Base-by-base conservation (phyloP, 2,888 invertebrate species). In the Dryobota labecula region DNA sequence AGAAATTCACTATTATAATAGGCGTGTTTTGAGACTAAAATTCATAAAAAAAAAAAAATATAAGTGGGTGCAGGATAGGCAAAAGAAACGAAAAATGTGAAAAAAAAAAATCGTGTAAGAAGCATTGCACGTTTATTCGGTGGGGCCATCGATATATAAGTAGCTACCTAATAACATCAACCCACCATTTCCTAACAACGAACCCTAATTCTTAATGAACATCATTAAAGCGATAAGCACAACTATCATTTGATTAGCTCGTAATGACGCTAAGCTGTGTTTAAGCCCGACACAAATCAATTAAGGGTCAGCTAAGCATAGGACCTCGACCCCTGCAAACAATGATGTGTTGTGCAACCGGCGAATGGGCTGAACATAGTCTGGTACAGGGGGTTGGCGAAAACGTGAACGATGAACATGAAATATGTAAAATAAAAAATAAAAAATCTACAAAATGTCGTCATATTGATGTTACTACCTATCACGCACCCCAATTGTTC, bases 231-330 rank as follows among this genome's bases (percentile, higher is more conserved):
- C 54, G 84, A 84, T 83, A 84, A 81, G 71, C 76, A 13, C 67
- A 78, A 83, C 78, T 80, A 86, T 86, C 73, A 82, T 84, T 86
- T 78, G 80, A 82, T 86, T 80, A 82, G 76, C 58, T 58, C 76
- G 78, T 88, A 88, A 89, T 87, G 86, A 87, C 78, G 69, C 78
- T 86, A 87, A 89, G 89, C 88, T 87, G 86, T 86, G 84, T 86
- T 87, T 86, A 87, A 76, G 84, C 82, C 65, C 73, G 82, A 81
- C 84, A 86, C 89, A 90, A 91, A 93, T 91, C 90, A 89, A 91
- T 91, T 90, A 90, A 78, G 92, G 94, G 93, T 94, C 92, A 91
- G 89, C 90, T 89, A 87, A 89, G 87, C 86, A 83, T 73, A 70
- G 84, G 84, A 76, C 87, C 86, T 84, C 90, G 90, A 91, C 92